Conservation (phyloP, 2,888 invertebrate species). For the Parasteatoda lunata region DNA sequence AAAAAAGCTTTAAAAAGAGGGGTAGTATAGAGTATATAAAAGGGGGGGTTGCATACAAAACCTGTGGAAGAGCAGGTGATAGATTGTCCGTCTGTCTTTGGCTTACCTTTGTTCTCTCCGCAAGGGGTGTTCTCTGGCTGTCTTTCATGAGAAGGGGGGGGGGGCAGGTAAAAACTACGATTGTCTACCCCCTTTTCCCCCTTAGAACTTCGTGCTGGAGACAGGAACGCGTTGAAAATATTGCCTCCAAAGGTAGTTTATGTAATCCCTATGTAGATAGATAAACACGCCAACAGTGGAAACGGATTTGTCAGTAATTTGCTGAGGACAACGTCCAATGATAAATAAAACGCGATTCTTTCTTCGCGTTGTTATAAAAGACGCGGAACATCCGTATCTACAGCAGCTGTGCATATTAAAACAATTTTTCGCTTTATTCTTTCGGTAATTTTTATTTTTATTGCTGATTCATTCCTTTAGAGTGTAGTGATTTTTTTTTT, state of each 20-base stretch:
- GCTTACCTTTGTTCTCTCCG: slow-evolving; percentile 66
- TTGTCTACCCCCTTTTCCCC: background rate
- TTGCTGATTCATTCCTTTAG: no score
- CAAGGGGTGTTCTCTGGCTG: slow-evolving; percentile 63
- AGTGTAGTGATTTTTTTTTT: no score
- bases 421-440: background rate
- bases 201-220: background rate
- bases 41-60: slow-evolving; percentile 14
- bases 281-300: slow-evolving; percentile 30
- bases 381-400: slow-evolving; percentile 1
- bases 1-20: slow-evolving; percentile 19
- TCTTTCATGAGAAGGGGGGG: slow-evolving; percentile 31
- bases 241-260: no score
- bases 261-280: background rate
- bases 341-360: slow-evolving; percentile 11
- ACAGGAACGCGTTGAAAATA: no score
- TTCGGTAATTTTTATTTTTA: background rate
- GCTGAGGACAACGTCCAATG: slow-evolving; percentile 3
- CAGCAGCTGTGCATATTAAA: background rate
- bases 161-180: background rate
- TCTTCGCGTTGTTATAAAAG: background rate
- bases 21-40: background rate
- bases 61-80: slow-evolving; percentile 68
- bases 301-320: slow-evolving; percentile 49
- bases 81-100: slow-evolving; percentile 68